phyloP scores from a whole-genome alignment of 2,888 invertebrate species.

The Ornithoptera priamus region DNA sequence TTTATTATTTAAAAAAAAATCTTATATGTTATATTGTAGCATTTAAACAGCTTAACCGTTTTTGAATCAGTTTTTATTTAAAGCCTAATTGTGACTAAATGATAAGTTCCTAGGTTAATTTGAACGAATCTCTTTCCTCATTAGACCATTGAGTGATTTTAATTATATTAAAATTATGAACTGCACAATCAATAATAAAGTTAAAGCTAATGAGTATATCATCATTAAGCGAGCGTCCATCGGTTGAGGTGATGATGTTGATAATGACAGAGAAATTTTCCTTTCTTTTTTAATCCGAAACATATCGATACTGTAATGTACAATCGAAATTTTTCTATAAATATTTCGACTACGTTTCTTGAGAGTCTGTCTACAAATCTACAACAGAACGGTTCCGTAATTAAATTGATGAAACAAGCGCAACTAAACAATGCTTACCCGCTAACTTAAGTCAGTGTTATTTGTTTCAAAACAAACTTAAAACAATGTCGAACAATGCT shows the following conservation, averaged over 20 bases:
- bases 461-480: conserved; percentile 13
- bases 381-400: conserved; percentile 18
- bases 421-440: conserved; percentile 14
- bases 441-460: conserved; percentile 22
- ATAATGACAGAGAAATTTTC: too few relatives aligned
- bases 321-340: background rate
- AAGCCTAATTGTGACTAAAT: too few relatives aligned
- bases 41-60: background rate
- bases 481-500: conserved; percentile 12
- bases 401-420: conserved; percentile 22
- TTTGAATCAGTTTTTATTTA: background rate
- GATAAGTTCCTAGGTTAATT: too few relatives aligned
- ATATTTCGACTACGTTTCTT: background rate
- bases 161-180: too few relatives aligned
- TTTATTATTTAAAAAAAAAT: conserved; percentile 15
- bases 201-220: background rate
- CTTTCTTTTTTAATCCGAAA: too few relatives aligned
- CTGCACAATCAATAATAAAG: too few relatives aligned
- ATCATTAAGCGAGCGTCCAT: background rate
- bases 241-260: too few relatives aligned
- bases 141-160: too few relatives aligned
- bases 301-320: background rate
- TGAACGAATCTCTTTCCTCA: too few relatives aligned
- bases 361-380: conserved; percentile 7
- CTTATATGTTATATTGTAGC: background rate